phyloP scores from a whole-genome alignment of 2,888 invertebrate species.

The Sarcophaga rosellei region DNA sequence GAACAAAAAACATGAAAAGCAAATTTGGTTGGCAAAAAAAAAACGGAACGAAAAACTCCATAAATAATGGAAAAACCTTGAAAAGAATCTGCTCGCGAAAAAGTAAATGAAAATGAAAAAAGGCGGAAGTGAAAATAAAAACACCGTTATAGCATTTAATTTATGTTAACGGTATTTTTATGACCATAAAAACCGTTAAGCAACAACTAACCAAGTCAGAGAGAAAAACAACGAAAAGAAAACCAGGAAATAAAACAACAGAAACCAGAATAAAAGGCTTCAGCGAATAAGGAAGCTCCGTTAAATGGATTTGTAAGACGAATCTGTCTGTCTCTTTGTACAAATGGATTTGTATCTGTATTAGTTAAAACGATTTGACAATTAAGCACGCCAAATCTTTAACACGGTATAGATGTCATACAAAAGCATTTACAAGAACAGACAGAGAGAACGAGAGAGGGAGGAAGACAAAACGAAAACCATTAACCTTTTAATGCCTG shows the following conservation, averaged over 20 bases:
- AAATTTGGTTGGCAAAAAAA: neutral
- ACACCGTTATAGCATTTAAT: constrained; percentile 17
- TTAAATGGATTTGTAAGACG: constrained; percentile 11
- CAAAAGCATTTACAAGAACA: neutral
- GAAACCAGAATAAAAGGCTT: constrained; percentile 16
- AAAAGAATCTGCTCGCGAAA: neutral
- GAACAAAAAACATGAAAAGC: no score
- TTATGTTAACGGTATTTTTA: constrained; percentile 40
- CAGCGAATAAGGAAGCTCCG: constrained; percentile 44
- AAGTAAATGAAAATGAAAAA: constrained; percentile 12
- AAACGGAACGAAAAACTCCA: neutral
- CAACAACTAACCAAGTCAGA: neutral
- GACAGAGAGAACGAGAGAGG: neutral
- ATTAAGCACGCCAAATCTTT: constrained; percentile 29
- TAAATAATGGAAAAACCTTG: constrained; percentile 22
- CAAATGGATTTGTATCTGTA: neutral
- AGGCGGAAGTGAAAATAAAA: neutral
- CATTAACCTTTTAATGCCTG: constrained; percentile 40
- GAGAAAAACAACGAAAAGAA: neutral
- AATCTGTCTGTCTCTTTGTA: neutral
- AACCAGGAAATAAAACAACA: neutral
- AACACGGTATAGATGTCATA: neutral
- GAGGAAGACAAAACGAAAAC: constrained; percentile 28
- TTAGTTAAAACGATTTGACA: constrained; percentile 57
- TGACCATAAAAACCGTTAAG: neutral